Base-by-base conservation (phyloP, 2,113 vertebrate genomes). In the Poicephalus gulielmi region DNA sequence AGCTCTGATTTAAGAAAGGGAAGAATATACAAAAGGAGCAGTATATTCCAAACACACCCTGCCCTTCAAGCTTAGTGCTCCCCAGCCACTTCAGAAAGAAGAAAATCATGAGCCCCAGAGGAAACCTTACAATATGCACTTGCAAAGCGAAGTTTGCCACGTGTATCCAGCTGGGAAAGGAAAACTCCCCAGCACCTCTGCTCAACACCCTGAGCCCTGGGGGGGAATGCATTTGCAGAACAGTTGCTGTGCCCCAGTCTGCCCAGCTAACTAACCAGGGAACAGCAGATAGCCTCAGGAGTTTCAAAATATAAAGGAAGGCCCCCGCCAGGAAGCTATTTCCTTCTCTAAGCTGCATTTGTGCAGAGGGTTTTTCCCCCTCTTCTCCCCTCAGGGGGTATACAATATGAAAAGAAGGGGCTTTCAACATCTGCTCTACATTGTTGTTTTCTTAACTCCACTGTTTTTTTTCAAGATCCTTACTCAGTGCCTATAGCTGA, bases 311-410 rank as follows among this genome's bases (percentile, higher is more conserved):
- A 41, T 70, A 94, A 95, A 87, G 92, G 77, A 95, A 94, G 66
- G 46, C 24, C 41, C 88, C 16, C 28, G 5, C 49, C 73, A 73
- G 82, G 82, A 89, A 95, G 74, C 83, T 81, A 86, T 98, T 97
- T 97, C 95, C 94, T 95, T 92, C 91, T 96, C 93, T 78, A 96
- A 97, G 84, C n/a, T 96, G 93, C 69, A 91, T 96, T 96, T 89
- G 69, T 68, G 57, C 75, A 74, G 50, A 90, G 73, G 53, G 2
- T 5, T 60, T 95, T 60, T 4, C 27, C 33, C 75, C 37, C 44
- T n/a, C 24, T 92, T 88, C 49, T 79, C 33, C 39, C 88, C 62
- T 75, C 67, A 71, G 63, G 52, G 59, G 44, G 59, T 13, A 91
- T 82, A 91, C 86, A 95, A 84, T 73, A 76, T 59, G 41, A 74